Percentiles rank a stretch among this genome's conserved stretches.
Conservation (phyloP, 2,797 vertebrate species). For the Borostomias antarcticus region DNA sequence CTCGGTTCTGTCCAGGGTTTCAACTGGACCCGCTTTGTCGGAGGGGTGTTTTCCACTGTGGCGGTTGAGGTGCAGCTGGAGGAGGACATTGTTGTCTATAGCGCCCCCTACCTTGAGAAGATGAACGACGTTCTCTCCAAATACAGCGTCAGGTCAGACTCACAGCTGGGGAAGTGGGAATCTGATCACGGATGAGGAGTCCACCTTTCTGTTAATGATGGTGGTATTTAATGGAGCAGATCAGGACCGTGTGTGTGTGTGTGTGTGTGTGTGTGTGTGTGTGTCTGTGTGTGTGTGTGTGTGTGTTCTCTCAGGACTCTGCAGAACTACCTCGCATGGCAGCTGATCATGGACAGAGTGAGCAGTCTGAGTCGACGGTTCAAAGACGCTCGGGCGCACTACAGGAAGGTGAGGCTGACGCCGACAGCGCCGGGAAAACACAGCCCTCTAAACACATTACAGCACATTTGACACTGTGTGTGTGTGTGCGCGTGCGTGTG, state of each 20-base stretch:
- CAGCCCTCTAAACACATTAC: too few species aligned
- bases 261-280: conserved; percentile 4
- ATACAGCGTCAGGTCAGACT: conserved; percentile 84
- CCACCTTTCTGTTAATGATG: neutral
- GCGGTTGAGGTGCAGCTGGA: conserved; percentile 74
- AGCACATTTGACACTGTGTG: neutral
- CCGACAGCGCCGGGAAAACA: too few species aligned
- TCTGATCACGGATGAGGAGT: too few species aligned
- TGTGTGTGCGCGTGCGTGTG: neutral
- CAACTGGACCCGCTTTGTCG: conserved; percentile 93
- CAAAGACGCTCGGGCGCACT: conserved; percentile 88
- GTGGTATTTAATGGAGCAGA: neutral
- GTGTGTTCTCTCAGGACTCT: conserved; percentile 78
- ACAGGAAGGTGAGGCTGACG: conserved; percentile 82
- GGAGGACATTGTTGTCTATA: conserved; percentile 93
- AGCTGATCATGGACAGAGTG: conserved; percentile 86
- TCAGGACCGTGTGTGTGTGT: neutral
- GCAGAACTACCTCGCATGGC: conserved; percentile 97
- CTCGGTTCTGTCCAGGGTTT: conserved; percentile 80
- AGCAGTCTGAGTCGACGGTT: conserved; percentile 90
- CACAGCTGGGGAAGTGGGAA: too few species aligned
- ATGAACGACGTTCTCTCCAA: conserved; percentile 82
- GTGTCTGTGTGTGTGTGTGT: neutral
- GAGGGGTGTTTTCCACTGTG: conserved; percentile 86
- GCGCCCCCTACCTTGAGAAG: conserved; percentile 87